Conservation (phyloP, 2,113 vertebrate species). For the Anser cygnoides region DNA sequence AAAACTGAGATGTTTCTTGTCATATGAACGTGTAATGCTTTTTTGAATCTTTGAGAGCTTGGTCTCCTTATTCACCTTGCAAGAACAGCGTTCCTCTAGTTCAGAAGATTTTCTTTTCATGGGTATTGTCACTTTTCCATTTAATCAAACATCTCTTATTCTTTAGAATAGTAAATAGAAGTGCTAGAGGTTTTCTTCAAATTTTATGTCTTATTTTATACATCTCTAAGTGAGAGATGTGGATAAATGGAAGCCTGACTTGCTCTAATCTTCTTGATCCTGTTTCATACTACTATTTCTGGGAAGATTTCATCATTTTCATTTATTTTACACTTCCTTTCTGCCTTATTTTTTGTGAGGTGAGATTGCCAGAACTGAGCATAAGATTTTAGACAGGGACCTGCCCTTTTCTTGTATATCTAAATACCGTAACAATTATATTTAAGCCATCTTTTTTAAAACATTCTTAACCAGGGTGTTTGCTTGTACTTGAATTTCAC, state of each 20-base stretch:
- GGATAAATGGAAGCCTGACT: neutral
- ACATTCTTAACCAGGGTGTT: neutral
- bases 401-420: neutral
- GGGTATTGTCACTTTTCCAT: neutral
- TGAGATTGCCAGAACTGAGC: neutral
- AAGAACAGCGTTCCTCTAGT: neutral
- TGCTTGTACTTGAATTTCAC: constrained; percentile 69
- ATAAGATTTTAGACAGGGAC: neutral
- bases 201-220: neutral
- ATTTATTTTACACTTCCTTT: neutral
- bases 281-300: neutral
- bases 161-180: neutral
- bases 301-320: neutral
- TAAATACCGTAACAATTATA: neutral
- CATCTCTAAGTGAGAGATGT: neutral
- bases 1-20: neutral
- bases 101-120: neutral
- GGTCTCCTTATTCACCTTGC: neutral
- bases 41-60: neutral
- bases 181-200: neutral
- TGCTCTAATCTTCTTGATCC: neutral
- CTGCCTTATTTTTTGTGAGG: neutral
- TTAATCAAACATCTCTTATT: neutral
- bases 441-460: neutral
- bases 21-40: neutral